phyloP scores from a whole-genome alignment of 2,113 vertebrate genomes.

The Malurus cyaneus region DNA sequence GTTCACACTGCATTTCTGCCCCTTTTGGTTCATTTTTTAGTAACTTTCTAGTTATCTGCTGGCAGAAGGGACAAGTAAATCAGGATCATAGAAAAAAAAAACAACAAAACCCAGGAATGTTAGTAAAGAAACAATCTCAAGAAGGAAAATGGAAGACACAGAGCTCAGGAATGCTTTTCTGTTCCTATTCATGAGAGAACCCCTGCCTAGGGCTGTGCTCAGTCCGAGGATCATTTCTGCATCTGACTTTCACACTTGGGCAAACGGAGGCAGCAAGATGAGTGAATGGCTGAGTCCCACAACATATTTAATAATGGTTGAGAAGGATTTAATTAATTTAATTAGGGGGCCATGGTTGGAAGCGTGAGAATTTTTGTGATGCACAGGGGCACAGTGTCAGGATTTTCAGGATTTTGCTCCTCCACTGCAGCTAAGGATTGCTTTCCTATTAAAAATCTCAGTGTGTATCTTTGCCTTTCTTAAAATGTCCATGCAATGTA shows the following conservation, averaged over 20 bases:
- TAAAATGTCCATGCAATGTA: background rate
- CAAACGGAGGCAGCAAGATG: background rate
- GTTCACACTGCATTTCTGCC: background rate
- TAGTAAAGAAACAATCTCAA: background rate
- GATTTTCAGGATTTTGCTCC: background rate
- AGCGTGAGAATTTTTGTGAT: background rate
- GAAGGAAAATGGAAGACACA: background rate
- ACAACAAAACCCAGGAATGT: background rate
- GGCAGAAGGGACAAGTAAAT: background rate
- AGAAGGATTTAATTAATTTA: background rate
- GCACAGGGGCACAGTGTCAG: background rate
- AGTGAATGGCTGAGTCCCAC: background rate
- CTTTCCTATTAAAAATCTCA: background rate
- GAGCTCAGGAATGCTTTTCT: background rate
- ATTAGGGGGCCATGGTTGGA: background rate
- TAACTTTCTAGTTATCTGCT: background rate
- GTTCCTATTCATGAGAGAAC: background rate
- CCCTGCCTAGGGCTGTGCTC: background rate
- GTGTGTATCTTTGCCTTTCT: background rate
- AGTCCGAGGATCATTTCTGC: background rate
- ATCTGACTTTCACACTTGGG: background rate
- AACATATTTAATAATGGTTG: fast-evolving
- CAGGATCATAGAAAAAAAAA: background rate
- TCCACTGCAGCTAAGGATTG: background rate
- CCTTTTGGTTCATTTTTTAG: background rate